Conservation (phyloP, 2,113 vertebrate genomes). For the Columba livia region DNA sequence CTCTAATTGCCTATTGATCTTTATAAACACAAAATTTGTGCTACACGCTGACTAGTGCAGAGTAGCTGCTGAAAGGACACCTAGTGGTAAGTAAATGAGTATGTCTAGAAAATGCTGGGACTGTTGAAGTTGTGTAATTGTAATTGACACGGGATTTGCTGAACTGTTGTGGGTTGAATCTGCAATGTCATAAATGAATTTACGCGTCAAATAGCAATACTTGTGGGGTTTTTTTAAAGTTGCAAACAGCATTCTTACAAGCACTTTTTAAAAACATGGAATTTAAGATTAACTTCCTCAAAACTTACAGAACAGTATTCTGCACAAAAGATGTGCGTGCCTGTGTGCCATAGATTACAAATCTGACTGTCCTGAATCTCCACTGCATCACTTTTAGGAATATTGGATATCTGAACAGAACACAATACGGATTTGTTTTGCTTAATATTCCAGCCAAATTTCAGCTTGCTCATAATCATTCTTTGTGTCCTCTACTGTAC, state of each 20-base stretch:
- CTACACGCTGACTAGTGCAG: not conserved
- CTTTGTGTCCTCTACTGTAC: not conserved
- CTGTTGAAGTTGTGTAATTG: not conserved
- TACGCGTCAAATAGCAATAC: not conserved
- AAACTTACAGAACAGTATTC: not conserved
- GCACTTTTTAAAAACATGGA: not conserved
- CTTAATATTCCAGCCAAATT: not conserved
- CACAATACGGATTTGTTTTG: not conserved
- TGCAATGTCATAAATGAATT: not conserved
- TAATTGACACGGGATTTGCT: not conserved
- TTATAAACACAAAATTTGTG: not conserved
- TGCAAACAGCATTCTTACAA: not conserved
- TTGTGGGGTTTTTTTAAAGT: not conserved
- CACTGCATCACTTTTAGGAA: not conserved
- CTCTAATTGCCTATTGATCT: not conserved
- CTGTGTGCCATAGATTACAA: not conserved
- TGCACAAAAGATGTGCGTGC: not conserved
- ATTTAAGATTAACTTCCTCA: not conserved
- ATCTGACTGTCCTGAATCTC: not conserved
- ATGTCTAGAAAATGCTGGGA: not conserved
- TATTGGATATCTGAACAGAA: not conserved
- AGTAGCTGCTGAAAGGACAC: conserved; percentile 55
- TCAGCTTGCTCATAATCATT: not conserved
- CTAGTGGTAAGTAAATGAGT: conserved; percentile 55
- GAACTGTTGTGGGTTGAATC: not conserved